Evolutionary conservation across 2,113 vertebrate genomes (phyloP).

Genomic region (Patagioenas fasciata): DNA sequence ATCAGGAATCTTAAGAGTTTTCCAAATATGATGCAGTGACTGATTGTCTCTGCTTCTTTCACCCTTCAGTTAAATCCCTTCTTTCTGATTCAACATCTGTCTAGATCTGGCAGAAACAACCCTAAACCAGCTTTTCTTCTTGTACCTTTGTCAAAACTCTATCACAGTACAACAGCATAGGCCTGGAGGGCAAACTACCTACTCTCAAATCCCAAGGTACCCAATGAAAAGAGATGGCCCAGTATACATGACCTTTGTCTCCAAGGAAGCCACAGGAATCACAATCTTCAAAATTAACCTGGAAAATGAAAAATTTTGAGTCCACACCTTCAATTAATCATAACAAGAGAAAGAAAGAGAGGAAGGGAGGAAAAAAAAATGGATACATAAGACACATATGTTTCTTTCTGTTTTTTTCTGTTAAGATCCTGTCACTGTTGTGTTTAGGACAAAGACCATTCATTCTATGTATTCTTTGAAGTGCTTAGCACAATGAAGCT

Average conservation of each 20-base stretch:
- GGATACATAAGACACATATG: background rate
- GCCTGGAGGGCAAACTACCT: background rate
- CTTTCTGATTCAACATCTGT: background rate
- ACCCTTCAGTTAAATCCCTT: background rate
- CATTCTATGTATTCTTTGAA: background rate
- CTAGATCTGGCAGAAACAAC: background rate
- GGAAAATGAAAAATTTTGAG: background rate
- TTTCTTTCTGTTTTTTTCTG: background rate
- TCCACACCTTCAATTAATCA: background rate
- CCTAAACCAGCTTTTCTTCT: background rate
- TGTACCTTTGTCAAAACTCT: background rate
- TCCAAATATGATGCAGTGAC: background rate
- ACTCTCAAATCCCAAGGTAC: background rate
- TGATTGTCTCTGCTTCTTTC: background rate
- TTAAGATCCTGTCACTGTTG: background rate
- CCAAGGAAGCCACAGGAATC: background rate
- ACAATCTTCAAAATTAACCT: background rate
- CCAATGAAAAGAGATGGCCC: background rate
- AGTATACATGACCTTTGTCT: background rate
- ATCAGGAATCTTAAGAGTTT: background rate
- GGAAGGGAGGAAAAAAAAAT: background rate
- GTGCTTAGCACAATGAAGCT: background rate
- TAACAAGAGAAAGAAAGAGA: background rate
- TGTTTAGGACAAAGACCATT: background rate
- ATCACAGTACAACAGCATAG: background rate